Base-by-base conservation (phyloP, 2,888 invertebrate species). In the Ichneumoninae sp. region DNA sequence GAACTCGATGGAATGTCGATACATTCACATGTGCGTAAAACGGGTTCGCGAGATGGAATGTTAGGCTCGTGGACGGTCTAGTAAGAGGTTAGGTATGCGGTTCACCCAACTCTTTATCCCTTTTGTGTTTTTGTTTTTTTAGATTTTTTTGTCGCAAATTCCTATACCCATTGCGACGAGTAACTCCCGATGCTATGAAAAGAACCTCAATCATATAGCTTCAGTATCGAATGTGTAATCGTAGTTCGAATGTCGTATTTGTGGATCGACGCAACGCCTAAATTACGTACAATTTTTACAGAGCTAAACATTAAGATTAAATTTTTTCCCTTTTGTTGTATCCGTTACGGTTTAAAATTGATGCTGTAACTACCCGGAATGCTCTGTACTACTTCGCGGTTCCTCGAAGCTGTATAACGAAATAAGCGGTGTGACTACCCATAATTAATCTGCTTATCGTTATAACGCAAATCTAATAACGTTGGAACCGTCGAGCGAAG, bases 81-180 rank as follows among this genome's bases (percentile, higher is more conserved):
- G 88, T 89, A 89, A 91, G 89, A 88, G 89, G 87, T 77, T 85
- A 88, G 91, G 90, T 89, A 91, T 90, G 89, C 86, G 88, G 81
- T 70, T 62, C 36, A 76, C 30, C 78, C 50, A 78, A 84, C 62
- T 50, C 47, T 60, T 54, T 68, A 13, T 57, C 72, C 74, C 71
- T 82, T 80, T 76, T 62, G 44, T 60, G 62, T 33, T 69, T 70
- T 80, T 65, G 26, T 74, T 68, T 65, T 74, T 83, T 54, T 62
- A 40, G 40, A 8, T 40, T 40, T 78, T 84, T 76, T 65, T 80
- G 52, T 57, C 70, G 52, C 76, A 1, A 83, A 83, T 76, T 83
- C 78, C 70, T 47, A 52, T 65, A 40, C 52, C 13, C 74, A 22
- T n/a, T 36, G 26, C 30, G 30, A 44, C 19, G 47, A 44, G 22